Evolutionary conservation across 2,888 invertebrate species (phyloP).

Genomic region (Sipunculus nudus): DNA sequence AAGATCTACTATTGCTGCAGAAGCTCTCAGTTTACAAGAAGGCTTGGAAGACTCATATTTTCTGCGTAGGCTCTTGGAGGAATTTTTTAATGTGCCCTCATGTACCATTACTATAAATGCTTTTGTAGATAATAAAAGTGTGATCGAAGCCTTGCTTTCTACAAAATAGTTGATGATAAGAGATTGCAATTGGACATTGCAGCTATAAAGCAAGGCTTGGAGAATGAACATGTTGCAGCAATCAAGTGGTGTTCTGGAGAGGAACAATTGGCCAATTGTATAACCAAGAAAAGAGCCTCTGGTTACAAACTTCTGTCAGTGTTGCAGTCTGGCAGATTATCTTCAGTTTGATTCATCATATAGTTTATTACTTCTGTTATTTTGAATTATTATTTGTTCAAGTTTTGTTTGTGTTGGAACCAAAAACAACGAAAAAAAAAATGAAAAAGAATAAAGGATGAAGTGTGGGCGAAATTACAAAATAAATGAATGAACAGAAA

Average conservation of each 20-base stretch:
- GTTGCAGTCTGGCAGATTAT: not conserved
- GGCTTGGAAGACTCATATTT: conserved; percentile 30
- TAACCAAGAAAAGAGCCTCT: conserved; percentile 8
- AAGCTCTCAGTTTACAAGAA: conserved; percentile 30
- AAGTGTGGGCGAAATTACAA: no score
- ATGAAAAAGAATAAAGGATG: no score
- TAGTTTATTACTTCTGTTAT: no score
- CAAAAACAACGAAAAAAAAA: no score
- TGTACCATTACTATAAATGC: conserved; percentile 20
- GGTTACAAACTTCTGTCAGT: not conserved
- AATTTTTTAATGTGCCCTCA: conserved; percentile 14
- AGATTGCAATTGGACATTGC: conserved; percentile 27
- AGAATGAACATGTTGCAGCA: not conserved
- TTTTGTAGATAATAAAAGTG: conserved; percentile 30
- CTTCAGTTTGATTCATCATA: no score
- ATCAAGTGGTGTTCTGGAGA: not conserved
- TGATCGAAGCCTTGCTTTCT: conserved; percentile 32
- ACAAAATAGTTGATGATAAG: conserved; percentile 33
- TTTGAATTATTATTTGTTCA: no score
- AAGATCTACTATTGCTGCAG: conserved; percentile 32
- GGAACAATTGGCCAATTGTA: not conserved
- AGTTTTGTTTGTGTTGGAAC: no score
- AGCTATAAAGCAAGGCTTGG: conserved; percentile 16
- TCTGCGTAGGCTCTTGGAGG: conserved; percentile 22
- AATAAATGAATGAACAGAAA: no score